Evolutionary conservation across 2,113 vertebrate genomes (phyloP), one percentile per base, ranked within the genome.

Genomic region (Lichenostomus cassidix): DNA sequence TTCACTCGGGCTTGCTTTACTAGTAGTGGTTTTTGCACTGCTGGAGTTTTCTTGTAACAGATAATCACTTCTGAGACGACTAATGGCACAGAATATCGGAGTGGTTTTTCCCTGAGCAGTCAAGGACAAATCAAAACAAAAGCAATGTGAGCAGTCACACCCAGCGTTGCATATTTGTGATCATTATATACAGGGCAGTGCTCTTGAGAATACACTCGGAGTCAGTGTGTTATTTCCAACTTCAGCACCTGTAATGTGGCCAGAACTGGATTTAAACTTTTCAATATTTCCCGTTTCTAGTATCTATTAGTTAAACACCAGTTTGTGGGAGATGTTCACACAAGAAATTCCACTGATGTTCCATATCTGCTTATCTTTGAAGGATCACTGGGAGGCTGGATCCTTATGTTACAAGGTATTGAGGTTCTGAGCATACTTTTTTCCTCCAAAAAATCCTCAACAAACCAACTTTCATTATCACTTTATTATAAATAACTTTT

Each of bases 311-410:
- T 39, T 62, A 49, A 81, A 78, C 19, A 13, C 6, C 25, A 22
- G 4, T 67, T 73, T 27, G 75, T 71, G 33, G 35, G 46, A 37
- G 10, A 8, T 44, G 6, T 3, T 33, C 39, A 33, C 15, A 27
- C 20, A 27, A 29, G 55, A 33, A 67, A 4, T 79, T 81, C 11
- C 23, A 4, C 12, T 67, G 29, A 13, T 47, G 25, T 23, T 76
- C 7, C 39, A 1, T 52, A n/a, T 41, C 22, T 79, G 47, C 28
- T 7, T 7, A 2, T 0, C 0, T 63, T 64, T 47, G 44, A n/a
- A 55, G 28, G 64, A 21, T 63, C 13, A 13, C n/a, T 75, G 8
- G 1, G 47, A 87, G 27, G 0, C 2, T 75, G 56, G 27, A 11
- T 28, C n/a, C 29, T 79, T 53, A 11, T 9, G 8, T 15, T 47